A percentile compares a stretch with the other conserved stretches of the same genome.
Conservation (phyloP, 2,888 invertebrate species). For the Sthenelais limicola region DNA sequence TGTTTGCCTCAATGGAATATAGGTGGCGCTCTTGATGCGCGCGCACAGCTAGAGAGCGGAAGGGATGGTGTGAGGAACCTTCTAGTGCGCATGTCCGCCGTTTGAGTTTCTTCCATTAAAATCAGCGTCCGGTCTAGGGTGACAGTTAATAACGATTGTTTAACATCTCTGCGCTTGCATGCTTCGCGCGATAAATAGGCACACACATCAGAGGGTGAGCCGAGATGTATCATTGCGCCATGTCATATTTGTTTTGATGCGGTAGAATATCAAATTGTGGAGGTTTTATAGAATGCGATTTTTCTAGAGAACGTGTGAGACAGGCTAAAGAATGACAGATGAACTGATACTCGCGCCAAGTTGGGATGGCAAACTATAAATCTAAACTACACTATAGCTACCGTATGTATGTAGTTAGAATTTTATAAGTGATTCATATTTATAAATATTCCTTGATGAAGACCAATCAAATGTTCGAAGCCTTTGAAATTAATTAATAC, state of each 20-base stretch:
- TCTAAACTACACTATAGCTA: no score
- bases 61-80: conserved; percentile 29
- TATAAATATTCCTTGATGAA: no score
- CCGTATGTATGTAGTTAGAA: no score
- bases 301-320: no score
- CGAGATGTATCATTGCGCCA: conserved; percentile 5
- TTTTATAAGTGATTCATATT: no score
- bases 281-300: no score
- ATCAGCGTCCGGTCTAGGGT: conserved; percentile 34
- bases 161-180: conserved; percentile 21
- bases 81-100: conserved; percentile 9
- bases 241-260: conserved; percentile 20
- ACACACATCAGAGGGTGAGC: neutral
- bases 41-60: conserved; percentile 26
- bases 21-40: conserved; percentile 14
- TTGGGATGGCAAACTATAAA: no score
- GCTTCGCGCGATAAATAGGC: conserved; percentile 2
- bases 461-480: no score
- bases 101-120: conserved; percentile 23
- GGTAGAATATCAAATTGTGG: conserved; percentile 23
- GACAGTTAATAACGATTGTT: conserved; percentile 38
- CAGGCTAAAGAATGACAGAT: no score
- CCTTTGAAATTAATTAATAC: no score
- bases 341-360: no score
- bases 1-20: conserved; percentile 6